Percentiles rank a stretch among this genome's conserved stretches.
These are phyloP conservation scores for Yasuhikotakia modesta DNA, from an alignment of 2,797 vertebrate genomes.

Conservation along the genomic window DNA sequence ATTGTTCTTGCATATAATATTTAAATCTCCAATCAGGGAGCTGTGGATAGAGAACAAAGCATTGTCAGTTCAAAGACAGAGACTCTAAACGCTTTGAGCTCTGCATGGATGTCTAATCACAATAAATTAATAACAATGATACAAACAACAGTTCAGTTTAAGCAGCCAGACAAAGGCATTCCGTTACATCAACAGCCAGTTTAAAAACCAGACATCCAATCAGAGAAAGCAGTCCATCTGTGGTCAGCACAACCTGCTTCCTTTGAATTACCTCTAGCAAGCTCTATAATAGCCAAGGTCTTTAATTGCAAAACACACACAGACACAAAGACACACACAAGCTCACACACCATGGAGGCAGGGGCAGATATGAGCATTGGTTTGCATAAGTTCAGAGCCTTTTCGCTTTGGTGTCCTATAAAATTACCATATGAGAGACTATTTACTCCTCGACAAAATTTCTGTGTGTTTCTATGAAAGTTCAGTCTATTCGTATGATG, in stretches of 20 bases:
- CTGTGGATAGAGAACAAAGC: constrained; percentile 55
- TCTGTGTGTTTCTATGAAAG: constrained; percentile 85
- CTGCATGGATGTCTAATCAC: constrained; percentile 30
- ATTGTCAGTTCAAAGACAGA: constrained; percentile 56
- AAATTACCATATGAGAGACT: constrained; percentile 90
- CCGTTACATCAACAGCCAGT: constrained; percentile 43
- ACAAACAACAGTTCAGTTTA: constrained; percentile 46
- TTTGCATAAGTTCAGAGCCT: constrained; percentile 75
- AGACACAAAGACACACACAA: constrained; percentile 15
- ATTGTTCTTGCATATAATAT: constrained; percentile 60
- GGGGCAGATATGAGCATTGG: constrained; percentile 63
- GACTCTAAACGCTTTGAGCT: constrained; percentile 39
- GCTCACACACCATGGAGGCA: constrained; percentile 47
- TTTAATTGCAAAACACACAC: constrained; percentile 67
- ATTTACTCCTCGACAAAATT: constrained; percentile 89
- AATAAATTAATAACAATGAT: constrained; percentile 53
- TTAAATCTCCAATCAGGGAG: constrained; percentile 60
- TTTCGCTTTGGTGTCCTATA: constrained; percentile 82
- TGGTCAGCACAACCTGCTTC: constrained; percentile 49
- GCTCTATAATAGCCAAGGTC: constrained; percentile 70
- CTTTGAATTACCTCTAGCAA: constrained; percentile 57
- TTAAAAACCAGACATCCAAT: constrained; percentile 3
- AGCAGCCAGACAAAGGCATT: constrained; percentile 60
- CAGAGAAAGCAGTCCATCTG: constrained; percentile 45
- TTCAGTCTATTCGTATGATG: constrained; percentile 87